Base-by-base conservation (phyloP, 1,140 invertebrate species). In the Nylanderia fulva region DNA sequence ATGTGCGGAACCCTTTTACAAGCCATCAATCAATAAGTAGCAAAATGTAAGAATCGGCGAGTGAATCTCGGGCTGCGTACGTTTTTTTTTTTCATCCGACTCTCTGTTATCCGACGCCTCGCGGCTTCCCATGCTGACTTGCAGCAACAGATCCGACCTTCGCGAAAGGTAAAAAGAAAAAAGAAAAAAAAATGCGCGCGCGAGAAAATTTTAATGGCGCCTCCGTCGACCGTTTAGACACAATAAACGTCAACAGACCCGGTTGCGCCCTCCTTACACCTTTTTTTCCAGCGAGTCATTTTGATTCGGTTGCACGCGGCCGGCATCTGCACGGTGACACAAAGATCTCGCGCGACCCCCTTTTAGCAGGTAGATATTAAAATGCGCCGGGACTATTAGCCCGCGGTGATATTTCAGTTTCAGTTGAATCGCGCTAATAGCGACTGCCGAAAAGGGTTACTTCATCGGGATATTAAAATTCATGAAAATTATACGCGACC, bases 381-480 rank as follows among this genome's bases (percentile, higher is more conserved):
- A 87, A 80, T 90, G 83, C 75, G 63, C 74, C 76, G 69, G 63
- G 64, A 90, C 90, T 91, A 92, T 86, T 89, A 76, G 77, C 85
- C 74, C 85, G 86, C 84, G 58, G 83, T 92, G 91, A 92, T 93
- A 91, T 89, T 90, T 87, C 90, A 92, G 90, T 92, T 88, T 83
- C 66, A 69, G 69, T 88, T 92, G 82, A 90, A 90, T 89, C 85
- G 71, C 64, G 21, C 52, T 84, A 82, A 89, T 80, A 64, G 72
- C 71, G 75, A 0, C 86, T 68, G 82, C 69, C 75, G 66, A 84
- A 91, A 91, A 79, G 91, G 87, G 77, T 79, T 82, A 72, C 33
- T 91, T 90, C 90, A 86, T 82, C 85, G 54, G 85, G 90, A 93
- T 90, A 93, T 93, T 93, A 93, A 93, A 93, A 94, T 93, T 91